Evolutionary conservation across 1,140 invertebrate species (phyloP).

Genomic region (Yoshiicerus persimilis): DNA sequence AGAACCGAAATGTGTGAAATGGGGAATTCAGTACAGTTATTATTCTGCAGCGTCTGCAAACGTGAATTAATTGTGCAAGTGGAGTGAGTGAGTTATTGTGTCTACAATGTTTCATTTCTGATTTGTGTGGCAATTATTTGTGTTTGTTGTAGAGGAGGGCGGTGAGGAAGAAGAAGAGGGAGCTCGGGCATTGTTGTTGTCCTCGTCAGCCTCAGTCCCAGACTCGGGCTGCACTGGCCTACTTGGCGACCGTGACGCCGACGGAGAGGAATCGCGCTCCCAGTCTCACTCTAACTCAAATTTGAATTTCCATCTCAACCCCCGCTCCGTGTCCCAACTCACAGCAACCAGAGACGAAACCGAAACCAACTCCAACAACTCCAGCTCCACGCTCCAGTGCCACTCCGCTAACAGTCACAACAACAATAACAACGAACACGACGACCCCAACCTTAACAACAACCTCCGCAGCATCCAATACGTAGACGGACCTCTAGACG

Average conservation of each 20-base stretch:
- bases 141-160: neutral
- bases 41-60: no score
- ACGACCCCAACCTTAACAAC: neutral
- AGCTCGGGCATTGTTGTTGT: constrained; percentile 16
- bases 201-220: constrained; percentile 9
- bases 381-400: neutral
- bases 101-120: no score
- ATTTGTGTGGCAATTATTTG: neutral
- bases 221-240: constrained; percentile 38
- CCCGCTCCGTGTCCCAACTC: neutral
- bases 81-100: no score
- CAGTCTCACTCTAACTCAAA: neutral
- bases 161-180: constrained; percentile 2
- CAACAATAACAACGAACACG: neutral
- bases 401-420: neutral
- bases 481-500: constrained; percentile 37
- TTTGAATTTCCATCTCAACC: neutral
- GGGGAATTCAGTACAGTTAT: no score
- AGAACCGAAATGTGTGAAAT: no score
- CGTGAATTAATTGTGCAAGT: no score
- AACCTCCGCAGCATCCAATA: constrained; percentile 4
- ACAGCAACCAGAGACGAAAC: neutral
- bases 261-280: neutral
- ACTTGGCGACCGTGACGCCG: constrained; percentile 22
- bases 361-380: neutral